Base-by-base conservation (phyloP, 2,888 invertebrate genomes). In the Drosophila putrida region DNA sequence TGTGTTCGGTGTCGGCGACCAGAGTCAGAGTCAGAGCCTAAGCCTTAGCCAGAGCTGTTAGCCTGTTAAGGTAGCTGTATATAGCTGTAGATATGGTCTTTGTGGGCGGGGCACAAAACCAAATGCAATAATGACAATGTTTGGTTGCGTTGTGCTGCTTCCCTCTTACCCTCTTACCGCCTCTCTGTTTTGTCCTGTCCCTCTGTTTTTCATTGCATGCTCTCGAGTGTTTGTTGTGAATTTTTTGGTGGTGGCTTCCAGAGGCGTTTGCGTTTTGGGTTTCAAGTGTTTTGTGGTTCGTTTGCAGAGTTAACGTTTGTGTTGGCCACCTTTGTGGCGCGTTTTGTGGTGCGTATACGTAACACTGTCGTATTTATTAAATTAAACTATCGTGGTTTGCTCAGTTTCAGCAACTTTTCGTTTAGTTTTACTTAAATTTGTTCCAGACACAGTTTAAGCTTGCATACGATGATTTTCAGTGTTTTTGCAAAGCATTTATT, bases 221-320 rank as follows among this genome's bases (percentile, higher is more conserved):
- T 51, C 58, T 44, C n/a, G 64, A 66, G 69, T 72, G 61, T 63
- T 78, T 78, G 82, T 58, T 88, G 83, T 74, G 80, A 82, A 88
- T 78, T 88, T 82, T 78, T 75, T 67, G 83, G 73, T 69, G 67
- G 69, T 67, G 73, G 70, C 69, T 44, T 49, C 43, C 46, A 63
- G 47, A 62, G 60, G 75, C 71, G 75, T 67, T 73, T 54, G 60
- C 33, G 58, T 65, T 70, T 66, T 62, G 70, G 65, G 54, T 59
- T 75, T 75, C 50, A 68, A 63, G 53, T 79, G 55, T 49, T 83
- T 67, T 69, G 71, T 35, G 77, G 71, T 63, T 71, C 57, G 74
- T 71, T 83, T 67, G 58, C 39, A 38, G 70, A 61, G 68, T 71
- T 73, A 68, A 58, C 63, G 60, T 72, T 84, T 65, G 63, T 51